Conservation (phyloP, 2,797 vertebrate species). For the Xiphorhynchus erythropygius region DNA sequence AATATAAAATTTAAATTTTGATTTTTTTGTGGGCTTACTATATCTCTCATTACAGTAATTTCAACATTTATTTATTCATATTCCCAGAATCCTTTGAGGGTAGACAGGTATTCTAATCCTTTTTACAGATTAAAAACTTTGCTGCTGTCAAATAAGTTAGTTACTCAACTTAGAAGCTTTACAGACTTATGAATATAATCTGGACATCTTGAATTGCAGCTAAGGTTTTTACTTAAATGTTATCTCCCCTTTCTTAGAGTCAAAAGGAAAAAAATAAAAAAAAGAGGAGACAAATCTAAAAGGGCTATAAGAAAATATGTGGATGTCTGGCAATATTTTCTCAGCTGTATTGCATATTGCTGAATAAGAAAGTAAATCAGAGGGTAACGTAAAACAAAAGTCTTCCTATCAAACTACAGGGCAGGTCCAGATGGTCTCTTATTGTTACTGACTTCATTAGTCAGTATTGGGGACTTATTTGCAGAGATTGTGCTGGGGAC, state of each 20-base stretch:
- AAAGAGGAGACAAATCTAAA: background rate
- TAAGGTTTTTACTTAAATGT: background rate
- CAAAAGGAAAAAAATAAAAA: background rate
- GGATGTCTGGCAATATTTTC: background rate
- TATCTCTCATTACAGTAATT: background rate
- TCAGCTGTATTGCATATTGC: background rate
- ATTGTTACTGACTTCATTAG: background rate
- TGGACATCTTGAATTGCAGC: background rate
- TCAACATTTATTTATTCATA: constrained; percentile 3
- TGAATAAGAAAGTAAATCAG: background rate
- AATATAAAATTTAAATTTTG: constrained; percentile 18
- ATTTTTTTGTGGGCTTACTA: background rate
- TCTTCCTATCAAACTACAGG: background rate
- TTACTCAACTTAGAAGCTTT: background rate
- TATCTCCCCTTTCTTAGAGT: background rate
- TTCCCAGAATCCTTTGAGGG: background rate
- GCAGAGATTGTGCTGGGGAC: background rate
- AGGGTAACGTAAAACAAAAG: background rate
- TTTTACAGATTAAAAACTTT: background rate
- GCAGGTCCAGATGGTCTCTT: background rate
- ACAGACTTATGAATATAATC: background rate
- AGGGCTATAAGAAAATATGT: background rate
- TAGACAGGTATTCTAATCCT: background rate
- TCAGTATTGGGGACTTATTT: background rate
- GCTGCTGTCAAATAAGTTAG: background rate